Percentiles rank a stretch among this genome's conserved stretches.
Conservation (phyloP, 2,797 vertebrate species). For the Craterocephalus amniculus region DNA sequence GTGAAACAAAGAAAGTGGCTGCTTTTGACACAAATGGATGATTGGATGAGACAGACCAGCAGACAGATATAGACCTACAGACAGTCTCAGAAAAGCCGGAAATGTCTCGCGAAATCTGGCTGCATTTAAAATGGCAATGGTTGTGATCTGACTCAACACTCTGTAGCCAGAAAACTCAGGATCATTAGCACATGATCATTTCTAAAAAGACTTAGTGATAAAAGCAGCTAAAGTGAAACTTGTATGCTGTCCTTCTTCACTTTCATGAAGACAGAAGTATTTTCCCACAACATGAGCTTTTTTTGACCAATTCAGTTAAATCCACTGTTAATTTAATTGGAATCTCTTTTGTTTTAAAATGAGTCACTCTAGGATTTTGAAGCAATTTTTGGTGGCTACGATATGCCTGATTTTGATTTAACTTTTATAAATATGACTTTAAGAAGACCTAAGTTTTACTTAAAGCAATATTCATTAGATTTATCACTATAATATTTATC, state of each 20-base stretch:
- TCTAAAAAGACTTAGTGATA: conserved; percentile 15
- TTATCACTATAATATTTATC: no score
- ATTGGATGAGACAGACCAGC: conserved; percentile 37
- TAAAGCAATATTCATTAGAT: no score
- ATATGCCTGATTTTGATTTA: background rate
- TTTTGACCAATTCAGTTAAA: background rate
- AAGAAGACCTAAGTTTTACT: no score
- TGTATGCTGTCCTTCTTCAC: conserved; percentile 7
- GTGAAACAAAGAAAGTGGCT: conserved; percentile 51
- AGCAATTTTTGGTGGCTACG: background rate
- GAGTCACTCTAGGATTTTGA: no score
- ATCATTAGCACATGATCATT: conserved; percentile 11
- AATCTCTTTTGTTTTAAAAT: no score
- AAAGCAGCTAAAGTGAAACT: conserved; percentile 18
- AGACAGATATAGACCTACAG: conserved; percentile 28
- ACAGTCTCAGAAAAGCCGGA: conserved; percentile 27
- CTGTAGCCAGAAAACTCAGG: conserved; percentile 6
- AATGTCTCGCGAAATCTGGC: conserved; percentile 10
- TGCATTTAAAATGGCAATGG: conserved; percentile 23
- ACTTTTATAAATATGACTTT: no score
- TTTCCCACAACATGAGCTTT: background rate
- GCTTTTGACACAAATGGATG: conserved; percentile 68
- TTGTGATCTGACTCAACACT: conserved; percentile 33
- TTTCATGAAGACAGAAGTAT: background rate
- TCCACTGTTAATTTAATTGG: background rate